Evolutionary conservation across 2,797 vertebrate genomes (phyloP).

Genomic region (Poeciliopsis gracilis): DNA sequence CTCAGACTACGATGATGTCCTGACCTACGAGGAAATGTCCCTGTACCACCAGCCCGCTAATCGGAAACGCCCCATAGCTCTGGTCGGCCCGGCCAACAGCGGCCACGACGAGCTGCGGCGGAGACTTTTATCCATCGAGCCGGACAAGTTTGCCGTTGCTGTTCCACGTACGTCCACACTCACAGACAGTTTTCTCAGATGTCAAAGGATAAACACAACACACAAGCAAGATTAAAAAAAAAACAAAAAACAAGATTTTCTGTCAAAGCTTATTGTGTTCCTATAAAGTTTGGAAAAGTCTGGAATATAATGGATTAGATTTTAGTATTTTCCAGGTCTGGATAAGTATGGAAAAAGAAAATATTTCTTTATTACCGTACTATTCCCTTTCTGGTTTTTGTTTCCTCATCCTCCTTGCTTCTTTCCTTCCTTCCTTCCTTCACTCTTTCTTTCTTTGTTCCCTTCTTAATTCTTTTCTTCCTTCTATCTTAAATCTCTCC

Average conservation of each 20-base stretch:
- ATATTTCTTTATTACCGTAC: background rate
- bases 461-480: background rate
- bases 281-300: background rate
- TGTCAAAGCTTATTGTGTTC: background rate
- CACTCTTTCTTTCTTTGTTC: background rate
- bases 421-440: background rate
- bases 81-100: conserved; percentile 91
- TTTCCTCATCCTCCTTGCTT: background rate
- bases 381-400: background rate
- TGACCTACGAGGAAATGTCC: conserved; percentile 97
- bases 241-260: background rate
- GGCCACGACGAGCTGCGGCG: conserved; percentile 92
- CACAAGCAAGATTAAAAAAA: background rate
- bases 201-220: background rate
- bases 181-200: background rate
- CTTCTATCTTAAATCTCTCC: background rate
- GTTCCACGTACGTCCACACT: conserved; percentile 87
- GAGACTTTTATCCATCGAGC: conserved; percentile 87
- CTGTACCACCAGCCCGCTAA: conserved; percentile 95
- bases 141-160: conserved; percentile 89
- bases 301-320: background rate
- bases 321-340: background rate
- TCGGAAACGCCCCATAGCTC: conserved; percentile 90
- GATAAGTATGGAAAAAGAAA: background rate
- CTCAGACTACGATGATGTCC: conserved; percentile 90